Evolutionary conservation across 2,797 vertebrate genomes (phyloP).

Genomic region (Forpus xanthops): DNA sequence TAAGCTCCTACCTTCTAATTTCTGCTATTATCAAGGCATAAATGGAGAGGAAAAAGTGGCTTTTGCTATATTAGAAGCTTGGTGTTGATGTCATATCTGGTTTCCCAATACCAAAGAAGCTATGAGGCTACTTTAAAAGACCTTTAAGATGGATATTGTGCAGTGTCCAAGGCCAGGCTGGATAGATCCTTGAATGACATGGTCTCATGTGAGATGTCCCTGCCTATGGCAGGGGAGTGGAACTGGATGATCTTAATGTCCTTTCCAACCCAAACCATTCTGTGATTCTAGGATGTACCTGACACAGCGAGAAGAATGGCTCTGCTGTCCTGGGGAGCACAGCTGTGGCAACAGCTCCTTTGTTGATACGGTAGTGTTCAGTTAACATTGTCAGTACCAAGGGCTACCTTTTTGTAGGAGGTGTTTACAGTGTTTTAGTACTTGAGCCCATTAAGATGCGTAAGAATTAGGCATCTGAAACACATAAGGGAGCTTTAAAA

Average conservation of each 20-base stretch:
- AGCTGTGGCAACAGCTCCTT: not conserved
- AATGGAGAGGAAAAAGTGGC: not conserved
- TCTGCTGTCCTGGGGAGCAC: not conserved
- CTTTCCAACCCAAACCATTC: not conserved
- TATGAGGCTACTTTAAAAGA: not conserved
- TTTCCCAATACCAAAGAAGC: not conserved
- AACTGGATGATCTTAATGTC: not conserved
- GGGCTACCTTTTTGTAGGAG: not conserved
- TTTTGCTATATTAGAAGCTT: not conserved
- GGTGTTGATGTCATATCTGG: accelerated
- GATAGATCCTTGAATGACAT: not conserved
- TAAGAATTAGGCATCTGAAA: not conserved
- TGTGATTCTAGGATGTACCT: not conserved
- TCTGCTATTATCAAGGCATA: not conserved
- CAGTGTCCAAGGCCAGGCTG: not conserved
- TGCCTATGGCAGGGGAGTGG: not conserved
- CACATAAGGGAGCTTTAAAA: not conserved
- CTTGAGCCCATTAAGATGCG: too few relatives aligned
- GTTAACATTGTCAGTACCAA: accelerated
- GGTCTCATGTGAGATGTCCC: not conserved
- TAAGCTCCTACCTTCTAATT: not conserved
- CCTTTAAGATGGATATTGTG: not conserved
- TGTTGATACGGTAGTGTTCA: accelerated
- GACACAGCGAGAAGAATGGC: not conserved
- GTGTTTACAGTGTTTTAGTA: accelerated